Evolutionary conservation across 2,797 vertebrate genomes (phyloP), one percentile per base, ranked within the genome.

Genomic region (Acipenser ruthenus): DNA sequence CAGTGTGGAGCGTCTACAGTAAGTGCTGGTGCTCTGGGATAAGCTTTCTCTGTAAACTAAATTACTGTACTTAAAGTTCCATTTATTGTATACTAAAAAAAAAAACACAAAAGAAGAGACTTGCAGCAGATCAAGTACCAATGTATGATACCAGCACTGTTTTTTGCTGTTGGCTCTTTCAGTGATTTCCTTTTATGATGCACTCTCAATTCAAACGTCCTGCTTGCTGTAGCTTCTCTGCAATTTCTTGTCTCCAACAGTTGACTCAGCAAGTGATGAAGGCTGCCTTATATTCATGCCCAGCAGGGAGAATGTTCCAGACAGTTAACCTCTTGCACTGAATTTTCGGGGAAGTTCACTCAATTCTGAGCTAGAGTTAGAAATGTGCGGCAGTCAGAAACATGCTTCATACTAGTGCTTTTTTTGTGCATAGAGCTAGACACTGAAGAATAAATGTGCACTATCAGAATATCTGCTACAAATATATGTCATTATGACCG

Each of bases 291-390:
- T 37, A 62, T 62, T 23, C 18, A 62, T 8, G 18, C 60, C 23
- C 60, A 62, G 60, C 18, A 37, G 23, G 5, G 7, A 47, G 60
- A 23, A 9, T 62, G 60, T 62, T 62, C 18, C 60, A 9, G 9
- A 48, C 60, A 62, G 4, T 62, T 62, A 62, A 62, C 60, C 60
- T 62, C 23, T 23, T 23, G 60, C 60, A 62, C 60, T 37, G 13
- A 37, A 48, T 15, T 55, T 55, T 37, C 60, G 6, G 2, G 6
- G 7, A 62, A n/a, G 18, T 62, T 37, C 60, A 9, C 8, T 37
- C 60, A 55, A 3, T 55, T 55, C 4, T 55, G 9, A 55, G 52
- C 52, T 37, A 37, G 23, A 37, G 23, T 37, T n/a, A n/a, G 7
- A 58, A 1, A 12, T 58, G 9, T 58, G 55, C 6, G 58, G 10